A percentile compares a stretch with the other conserved stretches of the same genome.
These are phyloP conservation scores for Antechinus flavipes DNA, from an alignment of 2,113 vertebrate species.

Conservation along the genomic window DNA sequence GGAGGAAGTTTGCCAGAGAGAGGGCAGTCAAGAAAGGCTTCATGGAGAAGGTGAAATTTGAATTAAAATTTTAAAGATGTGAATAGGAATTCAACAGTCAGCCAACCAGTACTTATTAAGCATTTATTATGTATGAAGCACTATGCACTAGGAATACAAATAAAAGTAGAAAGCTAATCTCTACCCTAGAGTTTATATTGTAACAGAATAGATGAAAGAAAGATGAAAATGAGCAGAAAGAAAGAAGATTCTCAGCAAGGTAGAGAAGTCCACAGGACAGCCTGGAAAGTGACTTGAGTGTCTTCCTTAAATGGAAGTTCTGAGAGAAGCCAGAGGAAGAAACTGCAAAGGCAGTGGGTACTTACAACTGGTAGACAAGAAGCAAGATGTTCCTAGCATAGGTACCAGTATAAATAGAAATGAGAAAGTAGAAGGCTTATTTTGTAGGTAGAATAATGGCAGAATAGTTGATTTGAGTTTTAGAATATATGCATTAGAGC, in stretches of 20 bases:
- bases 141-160: background rate
- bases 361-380: background rate
- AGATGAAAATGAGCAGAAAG: background rate
- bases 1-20: background rate
- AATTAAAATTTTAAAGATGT: background rate
- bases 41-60: background rate
- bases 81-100: background rate
- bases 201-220: background rate
- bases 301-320: background rate
- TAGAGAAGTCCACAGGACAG: background rate
- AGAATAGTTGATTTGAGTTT: background rate
- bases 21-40: background rate
- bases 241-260: background rate
- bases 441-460: background rate
- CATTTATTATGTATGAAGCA: background rate
- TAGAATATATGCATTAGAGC: background rate
- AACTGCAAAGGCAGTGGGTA: background rate
- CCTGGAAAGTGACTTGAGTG: background rate
- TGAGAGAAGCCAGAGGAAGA: background rate
- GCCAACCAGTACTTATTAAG: background rate
- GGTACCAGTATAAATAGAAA: background rate
- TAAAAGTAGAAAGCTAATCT: background rate
- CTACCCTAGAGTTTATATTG: background rate
- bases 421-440: background rate
- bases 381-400: background rate